Evolutionary conservation across 53 echinoderm and acorn worm genomes (phyloP).

Genomic region (Actinopyga echinites): DNA sequence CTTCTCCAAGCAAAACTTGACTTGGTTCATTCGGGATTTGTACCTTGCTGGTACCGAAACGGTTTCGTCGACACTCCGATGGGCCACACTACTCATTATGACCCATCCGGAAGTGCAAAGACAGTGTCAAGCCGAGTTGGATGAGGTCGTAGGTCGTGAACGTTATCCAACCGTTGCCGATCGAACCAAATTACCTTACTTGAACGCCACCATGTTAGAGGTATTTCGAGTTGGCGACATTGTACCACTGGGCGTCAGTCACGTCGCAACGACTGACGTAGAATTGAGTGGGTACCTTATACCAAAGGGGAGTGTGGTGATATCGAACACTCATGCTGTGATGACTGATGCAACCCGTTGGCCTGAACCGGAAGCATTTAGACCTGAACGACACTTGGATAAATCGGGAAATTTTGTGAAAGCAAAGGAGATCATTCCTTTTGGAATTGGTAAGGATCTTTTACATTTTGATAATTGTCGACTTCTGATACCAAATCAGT

Average conservation of each 20-base stretch:
- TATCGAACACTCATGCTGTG: background rate
- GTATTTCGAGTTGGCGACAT: constrained; percentile 4
- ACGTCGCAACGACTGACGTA: constrained; percentile 20
- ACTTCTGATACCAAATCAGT: no score
- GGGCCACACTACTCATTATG: constrained; percentile 27
- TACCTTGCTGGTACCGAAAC: constrained; percentile 40
- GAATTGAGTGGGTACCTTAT: constrained; percentile 27
- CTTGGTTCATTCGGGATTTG: constrained; percentile 3
- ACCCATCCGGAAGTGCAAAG: constrained; percentile 14
- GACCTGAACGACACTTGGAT: constrained; percentile 7
- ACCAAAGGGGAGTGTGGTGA: constrained; percentile 20
- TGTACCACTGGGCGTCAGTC: constrained; percentile 14
- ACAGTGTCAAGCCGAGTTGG: constrained; percentile 17
- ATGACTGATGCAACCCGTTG: constrained; percentile 11
- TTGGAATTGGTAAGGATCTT: constrained; percentile 15
- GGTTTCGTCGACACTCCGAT: background rate
- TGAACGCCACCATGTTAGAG: constrained; percentile 22
- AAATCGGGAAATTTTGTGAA: constrained; percentile 30
- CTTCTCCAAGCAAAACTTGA: constrained; percentile 13
- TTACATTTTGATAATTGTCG: no score
- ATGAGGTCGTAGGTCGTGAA: constrained; percentile 23
- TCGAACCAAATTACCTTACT: constrained; percentile 1
- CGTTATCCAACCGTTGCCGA: constrained; percentile 3
- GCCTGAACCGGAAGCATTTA: constrained; percentile 9
- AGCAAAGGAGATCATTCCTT: constrained; percentile 18